These are phyloP conservation scores for Odontesthes bonariensis DNA, from an alignment of 2,113 vertebrate genomes.

Conservation along the genomic window DNA sequence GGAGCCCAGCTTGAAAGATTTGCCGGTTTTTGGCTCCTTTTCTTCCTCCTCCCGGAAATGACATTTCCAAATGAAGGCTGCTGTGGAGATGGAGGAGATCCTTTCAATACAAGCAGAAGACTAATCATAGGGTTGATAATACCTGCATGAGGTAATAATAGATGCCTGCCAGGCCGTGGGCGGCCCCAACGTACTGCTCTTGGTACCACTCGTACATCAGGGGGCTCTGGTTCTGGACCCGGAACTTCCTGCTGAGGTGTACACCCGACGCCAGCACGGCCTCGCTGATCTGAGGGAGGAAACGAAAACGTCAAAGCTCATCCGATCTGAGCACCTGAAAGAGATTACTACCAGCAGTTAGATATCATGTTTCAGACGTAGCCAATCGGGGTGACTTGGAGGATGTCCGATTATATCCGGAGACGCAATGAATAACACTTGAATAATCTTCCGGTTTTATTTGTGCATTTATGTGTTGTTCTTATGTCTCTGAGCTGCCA, in stretches of 20 bases:
- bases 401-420: too few relatives aligned
- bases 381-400: too few relatives aligned
- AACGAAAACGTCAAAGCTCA: background rate
- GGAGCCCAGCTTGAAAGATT: too few relatives aligned
- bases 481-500: too few relatives aligned
- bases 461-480: background rate
- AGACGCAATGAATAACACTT: too few relatives aligned
- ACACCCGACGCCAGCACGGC: slow-evolving; percentile 90
- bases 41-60: too few relatives aligned
- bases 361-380: too few relatives aligned
- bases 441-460: too few relatives aligned
- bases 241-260: slow-evolving; percentile 85
- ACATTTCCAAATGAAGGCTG: too few relatives aligned
- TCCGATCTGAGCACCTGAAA: background rate
- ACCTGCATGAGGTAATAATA: slow-evolving; percentile 99
- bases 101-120: background rate
- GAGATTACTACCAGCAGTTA: background rate
- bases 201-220: slow-evolving; percentile 98
- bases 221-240: slow-evolving; percentile 87
- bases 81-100: too few relatives aligned
- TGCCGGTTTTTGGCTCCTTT: too few relatives aligned
- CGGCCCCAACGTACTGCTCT: slow-evolving; percentile 94
- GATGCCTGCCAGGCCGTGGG: slow-evolving; percentile 95
- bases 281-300: slow-evolving; percentile 85
- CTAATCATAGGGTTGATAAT: too few relatives aligned